Percentiles rank a stretch among this genome's conserved stretches.
Conservation (phyloP, 2,113 vertebrate genomes). For the Stictonetta naevosa region DNA sequence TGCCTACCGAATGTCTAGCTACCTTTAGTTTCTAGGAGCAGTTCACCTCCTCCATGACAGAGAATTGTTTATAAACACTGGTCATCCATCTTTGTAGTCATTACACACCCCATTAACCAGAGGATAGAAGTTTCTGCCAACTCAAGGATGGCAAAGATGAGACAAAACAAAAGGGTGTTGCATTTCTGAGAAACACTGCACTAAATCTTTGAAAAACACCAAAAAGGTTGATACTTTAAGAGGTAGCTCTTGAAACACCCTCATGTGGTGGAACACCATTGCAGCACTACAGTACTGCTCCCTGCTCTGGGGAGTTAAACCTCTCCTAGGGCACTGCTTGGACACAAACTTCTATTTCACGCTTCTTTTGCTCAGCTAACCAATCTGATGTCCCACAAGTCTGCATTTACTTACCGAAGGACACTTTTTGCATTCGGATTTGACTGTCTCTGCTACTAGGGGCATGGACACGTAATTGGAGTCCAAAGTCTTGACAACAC, state of each 20-base stretch:
- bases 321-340: background rate
- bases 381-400: fast-evolving
- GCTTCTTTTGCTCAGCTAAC: background rate
- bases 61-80: background rate
- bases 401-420: constrained; percentile 83
- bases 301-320: background rate
- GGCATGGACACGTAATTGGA: constrained; percentile 82
- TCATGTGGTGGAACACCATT: background rate
- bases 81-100: background rate
- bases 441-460: constrained; percentile 82
- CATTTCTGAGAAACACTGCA: background rate
- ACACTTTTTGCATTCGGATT: constrained; percentile 82
- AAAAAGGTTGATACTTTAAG: background rate
- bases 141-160: background rate
- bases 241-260: background rate
- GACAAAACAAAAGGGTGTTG: background rate
- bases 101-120: background rate
- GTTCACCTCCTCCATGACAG: background rate
- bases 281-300: background rate
- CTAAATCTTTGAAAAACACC: background rate
- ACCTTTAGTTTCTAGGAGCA: background rate
- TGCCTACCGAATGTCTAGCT: background rate
- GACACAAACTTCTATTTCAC: background rate
- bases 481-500: constrained; percentile 85
- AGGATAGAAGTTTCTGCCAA: background rate